These are phyloP conservation scores for Thelohanellus kitauei DNA, from an alignment of 30 jellyfish, hydroid and myxozoan genomes.

Conservation along the genomic window DNA sequence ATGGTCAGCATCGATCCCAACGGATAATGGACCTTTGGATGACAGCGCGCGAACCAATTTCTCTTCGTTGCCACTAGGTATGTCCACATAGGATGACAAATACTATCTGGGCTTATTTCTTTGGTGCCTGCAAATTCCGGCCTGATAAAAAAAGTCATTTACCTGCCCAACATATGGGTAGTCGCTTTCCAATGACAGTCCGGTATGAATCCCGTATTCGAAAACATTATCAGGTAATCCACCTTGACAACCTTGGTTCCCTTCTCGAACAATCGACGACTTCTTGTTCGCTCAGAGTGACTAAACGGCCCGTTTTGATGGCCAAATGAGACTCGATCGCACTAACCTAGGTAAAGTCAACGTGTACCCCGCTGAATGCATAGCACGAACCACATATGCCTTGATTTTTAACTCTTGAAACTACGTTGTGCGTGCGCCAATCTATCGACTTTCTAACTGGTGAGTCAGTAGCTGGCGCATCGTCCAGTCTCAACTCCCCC, in stretches of 20 bases:
- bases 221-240: constrained; percentile 86
- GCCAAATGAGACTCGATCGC: not conserved
- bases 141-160: no score
- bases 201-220: no score
- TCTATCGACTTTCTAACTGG: no score
- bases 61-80: constrained; percentile 60
- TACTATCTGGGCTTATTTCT: no score
- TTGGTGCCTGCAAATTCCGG: no score
- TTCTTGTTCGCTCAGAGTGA: constrained; percentile 45
- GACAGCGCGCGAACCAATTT: constrained; percentile 71
- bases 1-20: constrained; percentile 79
- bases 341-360: not conserved
- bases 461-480: no score
- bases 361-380: constrained; percentile 44
- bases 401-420: constrained; percentile 52
- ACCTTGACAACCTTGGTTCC: constrained; percentile 68
- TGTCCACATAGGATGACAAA: constrained; percentile 32
- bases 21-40: constrained; percentile 81
- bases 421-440: constrained; percentile 60
- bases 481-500: no score
- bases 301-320: not conserved
- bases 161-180: no score
- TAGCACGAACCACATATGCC: constrained; percentile 95
- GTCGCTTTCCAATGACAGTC: no score
- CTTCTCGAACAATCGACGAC: constrained; percentile 48